Conservation (phyloP, 2,888 invertebrate genomes). For the Ennomos quercinarius region DNA sequence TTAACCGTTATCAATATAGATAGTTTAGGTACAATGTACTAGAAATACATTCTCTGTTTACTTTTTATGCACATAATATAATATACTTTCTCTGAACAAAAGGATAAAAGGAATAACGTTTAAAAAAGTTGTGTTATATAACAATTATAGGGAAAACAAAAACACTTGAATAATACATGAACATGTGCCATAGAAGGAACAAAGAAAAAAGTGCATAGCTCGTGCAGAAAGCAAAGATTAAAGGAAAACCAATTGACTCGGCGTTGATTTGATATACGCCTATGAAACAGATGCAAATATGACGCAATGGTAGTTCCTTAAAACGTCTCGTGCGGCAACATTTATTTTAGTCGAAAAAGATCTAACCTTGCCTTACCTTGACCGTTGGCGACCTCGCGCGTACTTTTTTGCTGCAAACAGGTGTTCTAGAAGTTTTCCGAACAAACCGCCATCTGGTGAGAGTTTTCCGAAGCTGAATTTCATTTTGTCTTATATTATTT, state of each 20-base stretch:
- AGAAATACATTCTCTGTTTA: too few relatives aligned
- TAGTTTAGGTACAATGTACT: too few relatives aligned
- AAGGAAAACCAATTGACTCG: too few relatives aligned
- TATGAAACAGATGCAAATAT: conserved; percentile 7
- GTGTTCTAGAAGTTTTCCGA: conserved; percentile 52
- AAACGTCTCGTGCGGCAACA: conserved; percentile 1
- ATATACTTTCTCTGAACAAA: too few relatives aligned
- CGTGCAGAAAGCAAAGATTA: not conserved
- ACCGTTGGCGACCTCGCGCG: conserved; percentile 53
- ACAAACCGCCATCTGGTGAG: conserved; percentile 46
- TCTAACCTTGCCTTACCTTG: conserved; percentile 63
- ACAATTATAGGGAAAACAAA: too few relatives aligned
- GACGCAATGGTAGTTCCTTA: not conserved
- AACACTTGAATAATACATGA: too few relatives aligned
- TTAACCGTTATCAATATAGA: too few relatives aligned
- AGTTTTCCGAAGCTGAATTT: conserved; percentile 23
- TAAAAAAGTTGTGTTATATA: too few relatives aligned
- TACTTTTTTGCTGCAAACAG: conserved; percentile 13
- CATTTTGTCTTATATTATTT: not conserved
- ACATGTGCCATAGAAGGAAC: not conserved
- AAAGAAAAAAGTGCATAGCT: conserved; percentile 6
- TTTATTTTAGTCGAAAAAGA: conserved; percentile 26
- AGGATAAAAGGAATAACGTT: too few relatives aligned
- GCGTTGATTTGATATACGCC: too few relatives aligned
- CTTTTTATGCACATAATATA: too few relatives aligned